phyloP scores from a whole-genome alignment of 2,113 vertebrate species.

The Pluvialis apricaria region DNA sequence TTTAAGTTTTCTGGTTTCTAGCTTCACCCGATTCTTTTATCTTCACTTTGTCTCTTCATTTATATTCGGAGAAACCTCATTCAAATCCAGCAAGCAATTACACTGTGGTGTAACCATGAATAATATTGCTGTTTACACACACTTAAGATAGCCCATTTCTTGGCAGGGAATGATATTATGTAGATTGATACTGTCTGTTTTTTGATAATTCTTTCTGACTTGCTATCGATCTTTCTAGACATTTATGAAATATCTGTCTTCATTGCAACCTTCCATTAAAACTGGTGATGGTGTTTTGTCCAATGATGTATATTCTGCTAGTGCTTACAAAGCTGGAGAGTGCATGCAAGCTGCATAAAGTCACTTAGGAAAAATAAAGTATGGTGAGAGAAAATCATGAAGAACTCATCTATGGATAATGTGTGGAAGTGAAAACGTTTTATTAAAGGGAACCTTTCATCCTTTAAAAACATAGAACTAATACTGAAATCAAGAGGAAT shows the following conservation, averaged over 20 bases:
- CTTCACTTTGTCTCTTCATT: not conserved
- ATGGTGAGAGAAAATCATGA: not conserved
- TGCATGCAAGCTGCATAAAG: not conserved
- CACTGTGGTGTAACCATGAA: slow-evolving; percentile 13
- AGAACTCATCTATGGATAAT: not conserved
- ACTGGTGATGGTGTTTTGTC: not conserved
- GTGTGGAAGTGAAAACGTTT: not conserved
- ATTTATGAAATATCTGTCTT: slow-evolving; percentile 1
- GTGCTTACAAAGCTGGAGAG: not conserved
- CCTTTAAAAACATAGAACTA: not conserved
- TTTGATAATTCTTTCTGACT: not conserved
- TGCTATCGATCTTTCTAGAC: not conserved
- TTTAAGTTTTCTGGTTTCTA: not conserved
- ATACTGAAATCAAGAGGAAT: not conserved
- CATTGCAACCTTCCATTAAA: not conserved
- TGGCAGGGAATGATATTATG: not conserved
- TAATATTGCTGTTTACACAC: slow-evolving; percentile 29
- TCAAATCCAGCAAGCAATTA: slow-evolving; percentile 1
- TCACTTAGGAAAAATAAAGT: not conserved
- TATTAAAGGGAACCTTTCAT: not conserved
- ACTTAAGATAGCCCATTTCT: not conserved
- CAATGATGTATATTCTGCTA: not conserved
- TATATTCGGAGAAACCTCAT: not conserved
- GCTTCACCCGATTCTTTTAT: not conserved
- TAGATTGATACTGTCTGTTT: not conserved